Conservation (phyloP, 2,113 vertebrate genomes). For the Eubucco bourcierii region DNA sequence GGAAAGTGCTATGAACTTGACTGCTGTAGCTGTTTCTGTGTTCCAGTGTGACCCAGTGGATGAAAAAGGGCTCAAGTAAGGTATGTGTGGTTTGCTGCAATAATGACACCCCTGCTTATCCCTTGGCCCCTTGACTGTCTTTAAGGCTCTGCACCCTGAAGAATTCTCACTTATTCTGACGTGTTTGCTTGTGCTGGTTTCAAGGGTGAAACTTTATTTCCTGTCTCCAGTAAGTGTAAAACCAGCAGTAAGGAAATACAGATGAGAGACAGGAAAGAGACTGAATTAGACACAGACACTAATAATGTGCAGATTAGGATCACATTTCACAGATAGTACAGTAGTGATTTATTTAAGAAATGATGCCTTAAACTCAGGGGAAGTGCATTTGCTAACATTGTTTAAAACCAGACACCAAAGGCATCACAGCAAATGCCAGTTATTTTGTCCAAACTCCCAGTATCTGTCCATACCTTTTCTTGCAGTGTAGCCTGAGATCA, state of each 20-base stretch:
- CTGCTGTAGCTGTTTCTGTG: background rate
- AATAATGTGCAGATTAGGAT: background rate
- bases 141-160: background rate
- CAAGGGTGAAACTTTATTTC: background rate
- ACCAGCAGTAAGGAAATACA: background rate
- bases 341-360: background rate
- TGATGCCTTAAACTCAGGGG: background rate
- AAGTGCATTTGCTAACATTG: background rate
- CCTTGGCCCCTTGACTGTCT: background rate
- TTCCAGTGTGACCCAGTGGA: rapidly evolving
- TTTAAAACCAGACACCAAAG: background rate
- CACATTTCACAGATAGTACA: background rate
- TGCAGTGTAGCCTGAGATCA: background rate
- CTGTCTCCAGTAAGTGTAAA: background rate
- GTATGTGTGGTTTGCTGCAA: background rate
- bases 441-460: background rate
- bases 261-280: background rate
- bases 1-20: background rate
- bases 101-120: background rate
- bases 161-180: background rate
- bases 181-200: background rate
- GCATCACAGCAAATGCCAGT: background rate
- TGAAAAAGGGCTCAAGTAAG: background rate
- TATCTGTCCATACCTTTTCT: background rate
- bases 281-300: background rate